Evolutionary conservation across 2,113 vertebrate species (phyloP).

Genomic region (Paramormyrops kingsleyae): DNA sequence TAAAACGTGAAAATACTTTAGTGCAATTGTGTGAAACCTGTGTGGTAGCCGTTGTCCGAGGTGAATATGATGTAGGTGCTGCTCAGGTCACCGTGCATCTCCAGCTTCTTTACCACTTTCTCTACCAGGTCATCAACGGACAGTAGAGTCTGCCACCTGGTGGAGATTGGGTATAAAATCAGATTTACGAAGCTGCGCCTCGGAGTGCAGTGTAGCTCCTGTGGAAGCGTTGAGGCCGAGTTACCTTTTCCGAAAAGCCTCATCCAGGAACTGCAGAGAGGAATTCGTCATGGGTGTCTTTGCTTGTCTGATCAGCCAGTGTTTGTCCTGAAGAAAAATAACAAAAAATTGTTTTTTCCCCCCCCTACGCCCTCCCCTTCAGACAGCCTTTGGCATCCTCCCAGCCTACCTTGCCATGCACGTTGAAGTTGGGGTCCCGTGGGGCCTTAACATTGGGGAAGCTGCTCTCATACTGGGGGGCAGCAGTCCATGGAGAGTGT

Average conservation of each 20-base stretch:
- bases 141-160: slow-evolving; percentile 89
- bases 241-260: slow-evolving; percentile 84
- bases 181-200: background rate
- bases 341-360: background rate
- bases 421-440: slow-evolving; percentile 85
- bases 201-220: background rate
- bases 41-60: slow-evolving; percentile 95
- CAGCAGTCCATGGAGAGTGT: slow-evolving; percentile 88
- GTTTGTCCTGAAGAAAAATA: slow-evolving; percentile 77
- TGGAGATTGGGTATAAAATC: background rate
- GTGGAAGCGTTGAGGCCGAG: background rate
- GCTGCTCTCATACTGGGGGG: slow-evolving; percentile 81
- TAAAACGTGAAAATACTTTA: background rate
- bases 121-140: slow-evolving; percentile 95
- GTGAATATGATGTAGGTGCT: slow-evolving; percentile 92
- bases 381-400: background rate
- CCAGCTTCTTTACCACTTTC: slow-evolving; percentile 78
- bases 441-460: slow-evolving; percentile 79
- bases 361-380: background rate
- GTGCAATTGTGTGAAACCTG: slow-evolving; percentile 60
- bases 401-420: slow-evolving; percentile 76
- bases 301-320: slow-evolving; percentile 95
- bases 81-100: slow-evolving; percentile 72
- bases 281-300: slow-evolving; percentile 95
- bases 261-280: slow-evolving; percentile 83